Percentiles rank a stretch among this genome's conserved stretches.
phyloP scores from a whole-genome alignment of 2,113 vertebrate genomes.

The Chionomys nivalis region DNA sequence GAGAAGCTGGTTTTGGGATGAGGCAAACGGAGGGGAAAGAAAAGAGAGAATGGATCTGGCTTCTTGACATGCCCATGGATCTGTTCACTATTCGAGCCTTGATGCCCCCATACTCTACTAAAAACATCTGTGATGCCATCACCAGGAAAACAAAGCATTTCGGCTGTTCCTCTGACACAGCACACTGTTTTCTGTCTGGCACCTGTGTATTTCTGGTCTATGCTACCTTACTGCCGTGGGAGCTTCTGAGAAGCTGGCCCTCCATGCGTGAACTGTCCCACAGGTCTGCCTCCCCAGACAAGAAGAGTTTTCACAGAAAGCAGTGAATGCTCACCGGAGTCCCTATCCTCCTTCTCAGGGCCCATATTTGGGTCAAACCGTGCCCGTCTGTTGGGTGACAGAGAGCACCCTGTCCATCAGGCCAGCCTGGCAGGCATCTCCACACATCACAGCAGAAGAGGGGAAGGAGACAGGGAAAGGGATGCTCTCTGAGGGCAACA shows the following conservation, averaged over 20 bases:
- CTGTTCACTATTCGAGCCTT: neutral
- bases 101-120: neutral
- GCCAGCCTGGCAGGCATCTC: neutral
- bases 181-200: neutral
- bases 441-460: neutral
- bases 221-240: rapidly evolving
- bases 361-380: neutral
- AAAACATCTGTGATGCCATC: neutral
- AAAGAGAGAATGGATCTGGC: neutral
- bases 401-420: neutral
- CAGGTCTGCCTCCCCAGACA: neutral
- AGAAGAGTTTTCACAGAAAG: neutral
- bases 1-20: neutral
- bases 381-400: rapidly evolving
- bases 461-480: neutral
- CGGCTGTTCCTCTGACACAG: neutral
- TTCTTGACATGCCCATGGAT: neutral
- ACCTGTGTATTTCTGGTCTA: neutral
- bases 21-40: neutral
- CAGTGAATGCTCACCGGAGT: neutral
- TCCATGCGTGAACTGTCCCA: neutral
- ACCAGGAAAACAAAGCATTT: neutral
- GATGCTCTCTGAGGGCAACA: neutral
- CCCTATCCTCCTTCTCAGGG: too few species aligned
- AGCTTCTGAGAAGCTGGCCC: neutral